Evolutionary conservation across 2,113 vertebrate genomes (phyloP), one percentile per base, ranked within the genome.

Genomic region (Argyrosomus japonicus): DNA sequence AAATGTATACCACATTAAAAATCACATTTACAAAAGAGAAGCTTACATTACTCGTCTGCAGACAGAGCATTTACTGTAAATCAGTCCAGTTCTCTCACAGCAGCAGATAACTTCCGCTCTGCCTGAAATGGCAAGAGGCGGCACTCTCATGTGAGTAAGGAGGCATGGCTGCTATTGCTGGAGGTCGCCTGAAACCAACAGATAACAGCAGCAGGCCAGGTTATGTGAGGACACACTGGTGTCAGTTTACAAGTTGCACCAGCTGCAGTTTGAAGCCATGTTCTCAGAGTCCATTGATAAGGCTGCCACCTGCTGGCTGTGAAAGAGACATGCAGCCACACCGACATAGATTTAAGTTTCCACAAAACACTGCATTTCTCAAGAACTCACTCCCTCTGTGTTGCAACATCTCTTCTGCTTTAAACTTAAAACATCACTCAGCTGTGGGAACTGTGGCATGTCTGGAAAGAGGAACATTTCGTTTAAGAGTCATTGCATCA

Each of bases 151-250:
- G 12, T 19, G 1, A 47, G 13, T 9, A 18, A 21, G 4, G 27
- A 70, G 53, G 32, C 10, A 12, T 18, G 4, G 13, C 50, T 79
- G 27, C 0, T 29, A 67, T 81, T 54, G 60, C 4, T 6, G 29
- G 48, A 53, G 40, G 40, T 71, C 63, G 19, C 0, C 69, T 14
- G 68, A 56, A 68, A 58, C 47, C 15, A 53, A 25, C 60, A 51
- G 51, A 29, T 6, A 3, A 9, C 54, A 29, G 5, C 60, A 21
- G 8, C 15, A 72, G 76, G 13, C 0, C 0, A 53, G 77, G 65
- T 86, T 63, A 48, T 72, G 1, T 83, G 13, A 83, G 87, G 87
- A 92, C 83, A 12, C 56, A 1, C 61, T 77, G 63, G 72, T 83
- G 67, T 86, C 85, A 62, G 63, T 63, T 85, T 86, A 81, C 85